A percentile compares a stretch with the other conserved stretches of the same genome.
Evolutionary conservation across 2,113 vertebrate species (phyloP).

Genomic region (Carlito syrichta): DNA sequence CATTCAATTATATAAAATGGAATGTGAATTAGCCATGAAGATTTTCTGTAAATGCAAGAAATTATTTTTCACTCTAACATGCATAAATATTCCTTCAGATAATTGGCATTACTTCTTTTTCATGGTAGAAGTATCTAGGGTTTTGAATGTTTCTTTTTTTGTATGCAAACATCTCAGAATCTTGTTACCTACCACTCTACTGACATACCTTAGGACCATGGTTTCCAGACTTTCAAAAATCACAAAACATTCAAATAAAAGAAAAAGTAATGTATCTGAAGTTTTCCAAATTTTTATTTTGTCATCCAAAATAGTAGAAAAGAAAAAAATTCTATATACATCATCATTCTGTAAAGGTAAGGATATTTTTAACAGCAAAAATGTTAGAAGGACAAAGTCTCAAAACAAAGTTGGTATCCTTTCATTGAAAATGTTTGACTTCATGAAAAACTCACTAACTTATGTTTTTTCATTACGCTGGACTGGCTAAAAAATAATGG

Average conservation of each 20-base stretch:
- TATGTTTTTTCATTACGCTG: not conserved
- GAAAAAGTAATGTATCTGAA: not conserved
- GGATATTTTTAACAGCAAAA: not conserved
- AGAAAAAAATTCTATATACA: not conserved
- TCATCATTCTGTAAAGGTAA: not conserved
- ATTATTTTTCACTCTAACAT: not conserved
- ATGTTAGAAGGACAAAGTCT: not conserved
- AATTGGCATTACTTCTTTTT: not conserved
- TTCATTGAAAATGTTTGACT: not conserved
- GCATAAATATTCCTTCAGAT: not conserved
- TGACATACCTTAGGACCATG: not conserved
- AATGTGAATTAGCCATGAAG: not conserved
- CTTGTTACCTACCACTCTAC: not conserved
- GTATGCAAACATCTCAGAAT: not conserved
- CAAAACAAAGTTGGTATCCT: not conserved
- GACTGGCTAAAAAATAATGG: not conserved
- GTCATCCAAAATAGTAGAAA: not conserved
- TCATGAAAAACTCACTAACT: not conserved
- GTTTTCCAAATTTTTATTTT: not conserved
- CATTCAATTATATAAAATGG: not conserved
- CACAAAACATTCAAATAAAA: not conserved
- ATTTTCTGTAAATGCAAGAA: not conserved
- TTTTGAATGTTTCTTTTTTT: not conserved
- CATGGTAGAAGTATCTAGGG: not conserved
- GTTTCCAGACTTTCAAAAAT: not conserved